Base-by-base conservation (phyloP, 2,113 vertebrate species). In the Rhea americana region DNA sequence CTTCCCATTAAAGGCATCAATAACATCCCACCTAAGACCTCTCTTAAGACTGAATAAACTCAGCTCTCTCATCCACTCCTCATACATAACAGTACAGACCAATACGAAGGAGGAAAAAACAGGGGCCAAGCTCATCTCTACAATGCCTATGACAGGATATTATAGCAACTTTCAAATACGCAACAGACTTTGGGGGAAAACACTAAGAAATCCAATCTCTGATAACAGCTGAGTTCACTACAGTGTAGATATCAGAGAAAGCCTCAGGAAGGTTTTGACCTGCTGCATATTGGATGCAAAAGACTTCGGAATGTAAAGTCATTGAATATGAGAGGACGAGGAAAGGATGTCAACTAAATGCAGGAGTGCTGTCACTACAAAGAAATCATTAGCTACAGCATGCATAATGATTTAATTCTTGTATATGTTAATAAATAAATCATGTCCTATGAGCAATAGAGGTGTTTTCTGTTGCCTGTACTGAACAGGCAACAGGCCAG, bases 341-440 rank as follows among this genome's bases (percentile, higher is more conserved):
- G 24, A 82, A 94, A 92, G 13, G 32, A 45, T 70, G 28, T 41
- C 41, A 86, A 3, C 47, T 68, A 88, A 73, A 81, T 13, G 39
- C 71, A 85, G 22, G 35, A 76, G 32, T 37, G 32, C 28, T 82
- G 59, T 90, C 58, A 82, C 47, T 78, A 43, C 47, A 77, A 59
- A 71, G 16, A 71, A 89, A 72, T 91, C 75, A 88, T 77, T 95
- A 91, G 48, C 48, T 82, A 35, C 17, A 32, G 25, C 25, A 12
- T 50, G 37, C 32, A 63, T 82, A 55, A 75, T 58, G 47, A 81
- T 61, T 39, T 28, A 70, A 66, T 85, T 81, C 66, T 75, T 58
- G 11, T 28, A 91, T 50, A 35, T 87, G 30, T 84, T 89, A 62
- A 89, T 80, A 89, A 93, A 73, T 62, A 87, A 81, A 83, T 82